phyloP scores from a whole-genome alignment of 2,888 invertebrate species.

The Elmis aenea region DNA sequence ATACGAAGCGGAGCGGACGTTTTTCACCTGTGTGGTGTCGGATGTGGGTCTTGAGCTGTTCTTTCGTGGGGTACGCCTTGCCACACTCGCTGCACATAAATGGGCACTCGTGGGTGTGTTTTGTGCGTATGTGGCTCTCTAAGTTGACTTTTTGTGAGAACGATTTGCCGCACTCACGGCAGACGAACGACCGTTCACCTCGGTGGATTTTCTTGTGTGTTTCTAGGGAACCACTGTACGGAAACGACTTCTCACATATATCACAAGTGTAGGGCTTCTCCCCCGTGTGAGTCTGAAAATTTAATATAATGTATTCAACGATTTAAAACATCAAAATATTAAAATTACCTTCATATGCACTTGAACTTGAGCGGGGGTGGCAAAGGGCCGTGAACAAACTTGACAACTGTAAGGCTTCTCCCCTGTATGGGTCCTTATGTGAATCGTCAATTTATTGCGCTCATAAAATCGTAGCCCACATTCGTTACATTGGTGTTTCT shows the following conservation, averaged over 20 bases:
- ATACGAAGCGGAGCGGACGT: constrained; percentile 25
- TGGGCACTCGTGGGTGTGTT: constrained; percentile 34
- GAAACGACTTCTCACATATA: constrained; percentile 30
- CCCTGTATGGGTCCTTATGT: constrained; percentile 31
- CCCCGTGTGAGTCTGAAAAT: constrained; percentile 30
- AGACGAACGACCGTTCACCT: constrained; percentile 27
- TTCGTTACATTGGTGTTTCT: constrained; percentile 32
- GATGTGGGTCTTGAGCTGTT: constrained; percentile 31
- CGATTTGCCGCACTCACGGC: constrained; percentile 29
- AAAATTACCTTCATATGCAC: constrained; percentile 29
- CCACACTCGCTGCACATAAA: constrained; percentile 34
- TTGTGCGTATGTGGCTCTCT: constrained; percentile 28
- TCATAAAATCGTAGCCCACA: constrained; percentile 34
- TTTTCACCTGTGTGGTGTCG: constrained; percentile 34
- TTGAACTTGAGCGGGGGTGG: constrained; percentile 28
- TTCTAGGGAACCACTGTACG: constrained; percentile 30
- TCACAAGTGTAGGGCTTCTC: constrained; percentile 30
- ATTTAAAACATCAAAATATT: neutral
- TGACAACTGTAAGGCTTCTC: constrained; percentile 32
- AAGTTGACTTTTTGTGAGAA: constrained; percentile 33
- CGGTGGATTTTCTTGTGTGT: constrained; percentile 32
- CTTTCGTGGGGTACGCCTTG: constrained; percentile 28
- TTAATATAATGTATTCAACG: neutral
- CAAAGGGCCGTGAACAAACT: constrained; percentile 28
- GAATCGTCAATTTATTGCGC: constrained; percentile 31